Conservation (phyloP, 2,113 vertebrate genomes). For the Odocoileus virginianus region DNA sequence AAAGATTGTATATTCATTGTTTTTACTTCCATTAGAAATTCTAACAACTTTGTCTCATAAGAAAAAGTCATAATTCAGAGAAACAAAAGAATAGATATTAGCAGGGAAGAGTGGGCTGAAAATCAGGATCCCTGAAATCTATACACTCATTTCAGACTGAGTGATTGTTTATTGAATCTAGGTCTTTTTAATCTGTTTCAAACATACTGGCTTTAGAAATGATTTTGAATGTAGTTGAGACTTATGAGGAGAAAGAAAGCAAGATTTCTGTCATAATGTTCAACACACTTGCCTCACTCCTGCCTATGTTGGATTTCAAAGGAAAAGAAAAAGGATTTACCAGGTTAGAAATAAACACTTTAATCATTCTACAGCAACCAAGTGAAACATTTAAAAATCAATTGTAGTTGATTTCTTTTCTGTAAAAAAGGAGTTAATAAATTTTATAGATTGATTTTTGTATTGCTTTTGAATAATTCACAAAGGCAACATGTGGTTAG, state of each 20-base stretch:
- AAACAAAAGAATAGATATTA: neutral
- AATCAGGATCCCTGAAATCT: constrained; percentile 8
- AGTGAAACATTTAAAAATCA: constrained; percentile 34
- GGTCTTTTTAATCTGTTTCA: constrained; percentile 41
- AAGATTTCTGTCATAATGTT: neutral
- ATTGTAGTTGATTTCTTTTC: neutral
- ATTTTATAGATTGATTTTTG: neutral
- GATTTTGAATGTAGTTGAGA: constrained; percentile 21
- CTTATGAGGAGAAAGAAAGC: neutral
- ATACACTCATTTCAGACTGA: constrained; percentile 7
- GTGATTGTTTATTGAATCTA: constrained; percentile 43
- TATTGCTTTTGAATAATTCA: neutral
- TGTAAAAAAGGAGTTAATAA: neutral
- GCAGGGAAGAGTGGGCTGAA: neutral
- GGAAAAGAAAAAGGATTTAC: neutral
- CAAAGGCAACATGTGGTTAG: neutral
- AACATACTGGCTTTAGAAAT: constrained; percentile 32
- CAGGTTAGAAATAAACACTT: neutral
- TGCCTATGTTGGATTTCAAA: neutral
- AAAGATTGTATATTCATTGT: neutral
- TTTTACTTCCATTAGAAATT: neutral
- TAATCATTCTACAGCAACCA: neutral
- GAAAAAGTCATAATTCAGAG: neutral
- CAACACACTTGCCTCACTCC: neutral
- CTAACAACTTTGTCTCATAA: neutral